These are phyloP conservation scores for Drosophila percnosoma DNA, from an alignment of 2,888 invertebrate species.

Conservation along the genomic window DNA sequence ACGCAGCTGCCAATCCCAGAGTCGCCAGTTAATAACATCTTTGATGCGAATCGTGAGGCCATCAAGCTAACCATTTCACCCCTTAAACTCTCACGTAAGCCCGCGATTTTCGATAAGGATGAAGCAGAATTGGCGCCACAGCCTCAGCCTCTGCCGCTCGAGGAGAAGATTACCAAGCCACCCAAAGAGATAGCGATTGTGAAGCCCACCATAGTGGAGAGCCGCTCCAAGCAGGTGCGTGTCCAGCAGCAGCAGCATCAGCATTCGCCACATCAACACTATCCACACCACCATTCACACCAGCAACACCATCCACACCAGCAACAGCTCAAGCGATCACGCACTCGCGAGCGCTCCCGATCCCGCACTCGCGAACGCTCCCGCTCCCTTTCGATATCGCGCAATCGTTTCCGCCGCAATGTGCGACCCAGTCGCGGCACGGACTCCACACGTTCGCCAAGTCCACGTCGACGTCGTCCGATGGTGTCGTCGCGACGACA, in stretches of 20 bases:
- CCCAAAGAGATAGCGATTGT: slow-evolving; percentile 83
- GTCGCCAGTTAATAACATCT: slow-evolving; percentile 77
- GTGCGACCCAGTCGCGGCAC: slow-evolving; percentile 43
- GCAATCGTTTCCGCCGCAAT: slow-evolving; percentile 53
- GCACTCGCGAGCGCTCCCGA: slow-evolving; percentile 41
- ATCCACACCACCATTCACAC: slow-evolving; percentile 10
- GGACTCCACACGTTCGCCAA: slow-evolving; percentile 55
- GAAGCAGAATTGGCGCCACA: slow-evolving; percentile 40
- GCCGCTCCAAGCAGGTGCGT: slow-evolving; percentile 46
- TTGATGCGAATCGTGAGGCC: slow-evolving; percentile 83
- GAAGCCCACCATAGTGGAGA: slow-evolving; percentile 82
- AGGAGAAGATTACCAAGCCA: slow-evolving; percentile 74
- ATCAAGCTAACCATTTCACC: slow-evolving; percentile 83
- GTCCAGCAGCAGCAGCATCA: slow-evolving; percentile 12
- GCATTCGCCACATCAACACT: slow-evolving; percentile 5
- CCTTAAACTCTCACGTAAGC: slow-evolving; percentile 76
- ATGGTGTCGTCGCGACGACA: slow-evolving; percentile 57
- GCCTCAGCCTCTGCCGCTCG: slow-evolving; percentile 44
- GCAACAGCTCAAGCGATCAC: slow-evolving; percentile 36
- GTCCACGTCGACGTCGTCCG: slow-evolving; percentile 65
- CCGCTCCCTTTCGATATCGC: slow-evolving; percentile 57
- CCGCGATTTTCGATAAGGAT: slow-evolving; percentile 73
- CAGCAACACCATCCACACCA: slow-evolving; percentile 2
- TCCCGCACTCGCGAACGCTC: slow-evolving; percentile 51
- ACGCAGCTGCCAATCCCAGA: slow-evolving; percentile 8